These are phyloP conservation scores for Ammodramus savannarum DNA, from an alignment of 2,113 vertebrate genomes.

Conservation along the genomic window DNA sequence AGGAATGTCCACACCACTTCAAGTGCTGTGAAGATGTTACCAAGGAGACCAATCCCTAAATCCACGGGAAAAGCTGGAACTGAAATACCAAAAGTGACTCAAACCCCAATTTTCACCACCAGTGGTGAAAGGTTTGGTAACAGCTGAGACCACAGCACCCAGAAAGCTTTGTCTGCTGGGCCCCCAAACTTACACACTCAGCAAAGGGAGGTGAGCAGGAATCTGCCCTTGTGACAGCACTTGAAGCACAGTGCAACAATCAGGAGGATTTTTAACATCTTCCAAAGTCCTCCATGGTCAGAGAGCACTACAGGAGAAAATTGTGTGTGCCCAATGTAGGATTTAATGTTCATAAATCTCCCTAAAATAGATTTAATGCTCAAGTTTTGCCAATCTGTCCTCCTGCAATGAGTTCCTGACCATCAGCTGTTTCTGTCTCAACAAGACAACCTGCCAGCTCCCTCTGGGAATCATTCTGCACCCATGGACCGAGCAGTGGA, in stretches of 20 bases:
- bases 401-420: neutral
- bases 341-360: neutral
- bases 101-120: neutral
- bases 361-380: neutral
- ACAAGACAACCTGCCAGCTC: neutral
- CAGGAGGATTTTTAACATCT: neutral
- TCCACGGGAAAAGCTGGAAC: neutral
- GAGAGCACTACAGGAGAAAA: neutral
- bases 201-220: neutral
- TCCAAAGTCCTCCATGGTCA: neutral
- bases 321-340: accelerated
- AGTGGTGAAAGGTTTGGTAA: neutral
- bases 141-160: neutral
- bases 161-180: neutral
- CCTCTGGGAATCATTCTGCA: neutral
- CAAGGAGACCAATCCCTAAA: neutral
- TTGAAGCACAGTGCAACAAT: neutral
- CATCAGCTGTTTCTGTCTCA: neutral
- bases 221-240: accelerated
- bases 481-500: accelerated
- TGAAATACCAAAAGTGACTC: neutral
- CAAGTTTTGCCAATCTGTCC: neutral
- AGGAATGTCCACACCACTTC: neutral
- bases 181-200: neutral
- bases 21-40: accelerated